These are phyloP conservation scores for Poecilus cupreus DNA, from an alignment of 2,888 invertebrate genomes.

Conservation along the genomic window DNA sequence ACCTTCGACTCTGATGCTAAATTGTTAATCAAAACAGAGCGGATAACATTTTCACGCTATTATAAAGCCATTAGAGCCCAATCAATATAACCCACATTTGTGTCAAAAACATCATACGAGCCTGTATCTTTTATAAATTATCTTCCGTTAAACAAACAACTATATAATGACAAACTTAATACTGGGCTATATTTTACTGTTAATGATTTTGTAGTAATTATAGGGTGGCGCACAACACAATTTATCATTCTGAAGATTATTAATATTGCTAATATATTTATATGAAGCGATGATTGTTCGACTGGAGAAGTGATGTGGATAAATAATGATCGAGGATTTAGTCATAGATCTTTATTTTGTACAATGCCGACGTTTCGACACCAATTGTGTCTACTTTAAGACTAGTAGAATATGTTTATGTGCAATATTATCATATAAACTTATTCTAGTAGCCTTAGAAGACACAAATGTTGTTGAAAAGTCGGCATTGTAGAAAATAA, in stretches of 20 bases:
- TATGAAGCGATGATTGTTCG: too few relatives aligned
- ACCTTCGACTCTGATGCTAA: not conserved
- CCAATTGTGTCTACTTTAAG: too few relatives aligned
- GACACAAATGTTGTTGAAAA: too few relatives aligned
- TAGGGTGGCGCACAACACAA: not conserved
- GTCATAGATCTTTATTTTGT: too few relatives aligned
- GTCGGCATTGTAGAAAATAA: too few relatives aligned
- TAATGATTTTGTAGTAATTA: slow-evolving; percentile 14
- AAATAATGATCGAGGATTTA: too few relatives aligned
- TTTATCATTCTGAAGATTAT: not conserved
- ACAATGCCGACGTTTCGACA: too few relatives aligned
- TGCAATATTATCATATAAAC: too few relatives aligned
- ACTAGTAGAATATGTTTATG: too few relatives aligned
- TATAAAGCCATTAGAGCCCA: slow-evolving; percentile 25
- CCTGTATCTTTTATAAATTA: slow-evolving; percentile 21
- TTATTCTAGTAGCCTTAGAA: too few relatives aligned
- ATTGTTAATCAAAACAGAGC: slow-evolving; percentile 8
- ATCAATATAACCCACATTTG: slow-evolving; percentile 20
- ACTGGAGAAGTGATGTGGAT: too few relatives aligned
- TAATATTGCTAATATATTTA: not conserved
- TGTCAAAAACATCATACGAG: slow-evolving; percentile 9
- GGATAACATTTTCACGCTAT: slow-evolving; percentile 29
- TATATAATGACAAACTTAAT: not conserved
- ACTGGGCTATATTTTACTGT: not conserved
- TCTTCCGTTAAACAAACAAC: slow-evolving; percentile 2